Evolutionary conservation across 1,140 invertebrate species (phyloP).

Genomic region (Brachionus paranguensis): DNA sequence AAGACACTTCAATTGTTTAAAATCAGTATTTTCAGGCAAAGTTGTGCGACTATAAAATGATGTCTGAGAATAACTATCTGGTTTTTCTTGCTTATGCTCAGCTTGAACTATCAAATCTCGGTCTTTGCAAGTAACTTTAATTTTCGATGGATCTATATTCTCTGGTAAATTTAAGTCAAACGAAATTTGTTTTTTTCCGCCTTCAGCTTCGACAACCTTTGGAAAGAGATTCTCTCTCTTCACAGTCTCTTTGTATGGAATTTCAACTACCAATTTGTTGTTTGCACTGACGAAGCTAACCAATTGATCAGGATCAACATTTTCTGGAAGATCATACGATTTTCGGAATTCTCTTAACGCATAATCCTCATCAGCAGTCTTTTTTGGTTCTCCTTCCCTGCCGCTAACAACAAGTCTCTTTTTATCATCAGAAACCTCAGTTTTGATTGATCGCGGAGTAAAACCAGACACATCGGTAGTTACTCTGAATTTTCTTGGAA

Average conservation of each 20-base stretch:
- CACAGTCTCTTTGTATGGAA: neutral
- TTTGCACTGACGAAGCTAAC: neutral
- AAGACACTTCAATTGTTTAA: neutral
- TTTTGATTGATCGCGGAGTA: constrained; percentile 30
- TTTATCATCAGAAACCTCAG: constrained; percentile 12
- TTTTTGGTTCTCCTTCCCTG: neutral
- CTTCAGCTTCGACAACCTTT: neutral
- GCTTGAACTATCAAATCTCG: constrained; percentile 23
- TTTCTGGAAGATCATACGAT: constrained; percentile 1
- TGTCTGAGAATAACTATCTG: constrained; percentile 14
- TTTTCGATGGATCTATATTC: constrained; percentile 22
- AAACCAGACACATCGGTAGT: neutral
- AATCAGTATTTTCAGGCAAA: constrained; percentile 4
- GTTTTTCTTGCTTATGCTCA: constrained; percentile 27
- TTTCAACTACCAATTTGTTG: constrained; percentile 13
- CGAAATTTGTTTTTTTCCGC: neutral
- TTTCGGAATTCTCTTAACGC: constrained; percentile 11
- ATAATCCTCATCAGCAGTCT: neutral
- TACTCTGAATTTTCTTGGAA: constrained; percentile 10
- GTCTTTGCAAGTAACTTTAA: constrained; percentile 35
- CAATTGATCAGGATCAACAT: constrained; percentile 12
- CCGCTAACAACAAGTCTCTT: neutral
- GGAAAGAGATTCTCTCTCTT: neutral
- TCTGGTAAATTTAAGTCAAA: constrained; percentile 5
- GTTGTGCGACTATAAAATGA: constrained; percentile 25